Base-by-base conservation (phyloP, 2,797 vertebrate genomes). In the Sebastes diaconus region DNA sequence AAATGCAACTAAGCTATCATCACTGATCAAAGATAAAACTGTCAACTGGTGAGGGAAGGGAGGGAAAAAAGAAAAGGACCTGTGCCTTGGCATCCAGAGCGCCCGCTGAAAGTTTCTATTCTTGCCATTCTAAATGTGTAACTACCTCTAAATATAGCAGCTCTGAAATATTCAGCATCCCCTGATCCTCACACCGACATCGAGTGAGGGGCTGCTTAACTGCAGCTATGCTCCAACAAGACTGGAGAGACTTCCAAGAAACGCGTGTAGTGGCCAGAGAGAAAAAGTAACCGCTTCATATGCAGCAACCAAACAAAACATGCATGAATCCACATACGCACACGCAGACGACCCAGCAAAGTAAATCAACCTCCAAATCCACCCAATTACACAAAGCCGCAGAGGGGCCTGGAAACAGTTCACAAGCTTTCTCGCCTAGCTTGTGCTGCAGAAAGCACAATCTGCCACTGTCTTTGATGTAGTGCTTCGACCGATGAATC, bases 151-250 rank as follows among this genome's bases (percentile, higher is more conserved):
- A 95, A 96, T 95, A 95, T 96, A 96, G 95, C 86, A 91, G 86
- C 93, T 93, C 92, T 96, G 92, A 96, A 96, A 95, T 95, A 96
- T 96, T 96, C 92, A 96, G 89, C 93, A 94, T 93, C 94, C 91
- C 92, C 93, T 82, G 87, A 92, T 94, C 92, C 92, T 92, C 88
- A 87, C 88, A 88, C 91, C 84, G 90, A 90, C 91, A 90, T 90
- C 57, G 72, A 93, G 88, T 66, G 76, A 87, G 84, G 82, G 90
- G 88, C 84, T 85, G 87, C 72, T 87, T 93, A 92, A 85, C 93
- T 88, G 84, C 88, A 85, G 84, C 88, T 90, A 67, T 83, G 88
- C 85, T 92, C 73, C 29, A 87, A 87, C 73, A 83, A 83, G 81
- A 55, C 73, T 67, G 69, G 67, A 84, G 79, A 88, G 85, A 93